Evolutionary conservation across 2,113 vertebrate genomes (phyloP), one percentile per base, ranked within the genome.

Genomic region (Anhinga rufa): DNA sequence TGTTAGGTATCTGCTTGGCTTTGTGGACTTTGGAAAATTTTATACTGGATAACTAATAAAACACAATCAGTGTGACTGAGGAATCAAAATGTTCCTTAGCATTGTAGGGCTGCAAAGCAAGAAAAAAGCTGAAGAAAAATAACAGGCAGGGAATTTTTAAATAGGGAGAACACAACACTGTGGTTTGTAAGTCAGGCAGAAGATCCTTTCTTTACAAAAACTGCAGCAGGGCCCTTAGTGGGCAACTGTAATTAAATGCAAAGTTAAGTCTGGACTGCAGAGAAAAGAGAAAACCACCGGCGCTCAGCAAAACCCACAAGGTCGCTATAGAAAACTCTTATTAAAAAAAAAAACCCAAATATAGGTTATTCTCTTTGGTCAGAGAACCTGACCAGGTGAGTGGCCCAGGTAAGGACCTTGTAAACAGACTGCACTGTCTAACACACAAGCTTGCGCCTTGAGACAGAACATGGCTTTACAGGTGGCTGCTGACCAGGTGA

Each of bases 391-490:
- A 31, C 7, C 18, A 24, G 42, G 22, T 1, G n/a, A 38, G 42
- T 6, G 22, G 82, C 52, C 29, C 46, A 62, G 16, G 8, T 24
- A 48, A 84, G 69, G 72, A n/a, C 19, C 14, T 13, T 21, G 21
- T 0, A 52, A 65, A 64, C 18, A n/a, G 36, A 9, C 8, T 14
- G 29, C 32, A 66, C 62, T 46, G 44, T 46, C 9, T 10, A 28
- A 62, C 3, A 7, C 1, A 16, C 31, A n/a, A 12, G n/a, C n/a
- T 34, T 6, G 3, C 1, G 18, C 36, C 29, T 1, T 2, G 36
- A 36, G 60, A 22, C 31, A 81, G 34, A 69, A 48, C 0, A 0
- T 5, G n/a, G 42, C 11, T 68, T 36, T 74, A 38, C 0, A 7
- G 66, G 48, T 10, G 12, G 48, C 48, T 68, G 32, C 48, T 88